phyloP scores from a whole-genome alignment of 35 echinoderm and acorn worm genomes.

The Nesometra sesokonis region DNA sequence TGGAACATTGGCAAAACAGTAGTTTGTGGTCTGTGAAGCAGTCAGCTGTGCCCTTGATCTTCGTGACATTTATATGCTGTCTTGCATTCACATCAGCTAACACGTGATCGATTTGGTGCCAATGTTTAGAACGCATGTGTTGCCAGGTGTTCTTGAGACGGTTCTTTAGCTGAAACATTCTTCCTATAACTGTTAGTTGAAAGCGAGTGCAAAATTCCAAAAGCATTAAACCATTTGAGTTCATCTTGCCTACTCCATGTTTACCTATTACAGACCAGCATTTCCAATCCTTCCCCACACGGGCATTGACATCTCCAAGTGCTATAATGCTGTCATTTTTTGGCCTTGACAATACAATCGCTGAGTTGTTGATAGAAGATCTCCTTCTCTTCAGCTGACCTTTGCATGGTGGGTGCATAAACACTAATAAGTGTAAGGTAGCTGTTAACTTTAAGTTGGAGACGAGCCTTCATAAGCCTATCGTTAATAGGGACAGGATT shows the following conservation, averaged over 20 bases:
- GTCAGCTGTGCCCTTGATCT: not conserved
- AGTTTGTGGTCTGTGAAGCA: constrained; percentile 17
- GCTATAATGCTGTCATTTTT: not conserved
- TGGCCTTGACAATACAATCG: not conserved
- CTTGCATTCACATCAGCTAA: not conserved
- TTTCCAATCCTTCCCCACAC: too few relatives aligned
- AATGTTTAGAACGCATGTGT: constrained; percentile 4
- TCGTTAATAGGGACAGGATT: not conserved
- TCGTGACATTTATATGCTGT: not conserved
- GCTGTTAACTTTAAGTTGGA: too few relatives aligned
- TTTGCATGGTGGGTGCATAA: not conserved
- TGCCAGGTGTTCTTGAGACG: not conserved
- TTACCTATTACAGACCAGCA: not conserved
- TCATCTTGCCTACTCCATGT: constrained; percentile 1
- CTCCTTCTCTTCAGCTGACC: not conserved
- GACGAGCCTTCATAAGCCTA: not conserved
- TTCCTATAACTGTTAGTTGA: not conserved
- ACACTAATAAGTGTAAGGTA: not conserved
- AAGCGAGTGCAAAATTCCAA: too few relatives aligned
- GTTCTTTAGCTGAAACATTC: constrained; percentile 13
- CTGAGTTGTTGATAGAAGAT: constrained; percentile 1
- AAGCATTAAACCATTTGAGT: constrained; percentile 5
- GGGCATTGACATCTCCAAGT: not conserved
- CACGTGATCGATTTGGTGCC: constrained; percentile 2
- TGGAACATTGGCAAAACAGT: not conserved